A percentile compares a stretch with the other conserved stretches of the same genome.
Conservation (phyloP, 2,888 invertebrate genomes). For the Lasioglossum marginatum region DNA sequence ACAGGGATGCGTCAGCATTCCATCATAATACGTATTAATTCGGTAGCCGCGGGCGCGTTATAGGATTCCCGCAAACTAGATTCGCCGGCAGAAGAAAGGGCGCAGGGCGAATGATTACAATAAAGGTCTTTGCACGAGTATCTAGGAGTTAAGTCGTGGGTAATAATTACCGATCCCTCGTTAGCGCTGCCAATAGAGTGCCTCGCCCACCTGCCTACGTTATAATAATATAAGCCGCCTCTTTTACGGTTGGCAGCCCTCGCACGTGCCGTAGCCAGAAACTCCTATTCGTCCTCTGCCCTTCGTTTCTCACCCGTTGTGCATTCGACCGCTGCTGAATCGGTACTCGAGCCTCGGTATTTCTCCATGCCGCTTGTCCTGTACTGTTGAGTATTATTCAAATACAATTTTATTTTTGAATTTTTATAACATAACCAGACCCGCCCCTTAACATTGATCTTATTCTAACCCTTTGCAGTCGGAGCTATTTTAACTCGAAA, state of each 20-base stretch:
- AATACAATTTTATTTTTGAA: background rate
- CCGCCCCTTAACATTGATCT: too few relatives aligned
- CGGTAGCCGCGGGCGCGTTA: conserved; percentile 41
- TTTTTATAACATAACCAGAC: too few relatives aligned
- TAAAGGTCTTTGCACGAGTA: conserved; percentile 72
- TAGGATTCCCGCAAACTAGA: conserved; percentile 64
- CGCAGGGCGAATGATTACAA: conserved; percentile 65
- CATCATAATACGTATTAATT: conserved; percentile 56
- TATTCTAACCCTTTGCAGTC: too few relatives aligned
- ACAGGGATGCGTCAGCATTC: conserved; percentile 14
- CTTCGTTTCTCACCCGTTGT: conserved; percentile 68
- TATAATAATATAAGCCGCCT: conserved; percentile 78
- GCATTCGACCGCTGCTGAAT: conserved; percentile 48
- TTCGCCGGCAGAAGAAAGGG: conserved; percentile 50
- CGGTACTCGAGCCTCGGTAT: conserved; percentile 35
- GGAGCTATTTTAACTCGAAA: too few relatives aligned
- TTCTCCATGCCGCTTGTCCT: background rate
- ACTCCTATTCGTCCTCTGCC: conserved; percentile 68
- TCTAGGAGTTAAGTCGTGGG: conserved; percentile 78
- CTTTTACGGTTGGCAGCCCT: conserved; percentile 74
- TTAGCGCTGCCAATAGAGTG: conserved; percentile 75
- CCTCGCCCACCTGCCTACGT: conserved; percentile 79
- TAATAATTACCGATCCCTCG: conserved; percentile 81
- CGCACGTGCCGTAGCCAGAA: conserved; percentile 76
- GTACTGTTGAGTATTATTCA: background rate